Conservation (phyloP, 30 jellyfish, hydroid and myxozoan genomes). For the Catostylus mosaicus region DNA sequence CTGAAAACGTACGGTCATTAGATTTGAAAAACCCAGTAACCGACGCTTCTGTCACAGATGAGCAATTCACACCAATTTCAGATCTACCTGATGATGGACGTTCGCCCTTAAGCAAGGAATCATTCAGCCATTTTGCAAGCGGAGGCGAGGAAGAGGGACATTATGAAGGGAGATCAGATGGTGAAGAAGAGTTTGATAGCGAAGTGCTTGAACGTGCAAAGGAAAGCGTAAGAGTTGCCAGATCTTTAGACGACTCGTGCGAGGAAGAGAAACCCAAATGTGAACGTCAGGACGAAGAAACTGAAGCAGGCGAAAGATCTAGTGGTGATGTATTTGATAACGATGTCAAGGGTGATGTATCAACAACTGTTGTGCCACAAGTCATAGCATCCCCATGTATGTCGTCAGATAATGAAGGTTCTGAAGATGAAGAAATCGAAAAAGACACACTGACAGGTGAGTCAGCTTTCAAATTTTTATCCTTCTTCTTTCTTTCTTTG, state of each 20-base stretch:
- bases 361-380: constrained; percentile 29
- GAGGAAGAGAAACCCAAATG: too few relatives aligned
- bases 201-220: constrained; percentile 47
- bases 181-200: constrained; percentile 26
- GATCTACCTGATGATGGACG: constrained; percentile 59
- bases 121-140: constrained; percentile 4
- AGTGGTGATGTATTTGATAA: too few relatives aligned
- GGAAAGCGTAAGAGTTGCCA: constrained; percentile 57
- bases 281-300: too few relatives aligned
- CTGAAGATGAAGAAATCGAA: neutral
- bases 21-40: neutral
- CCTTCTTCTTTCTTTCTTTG: neutral
- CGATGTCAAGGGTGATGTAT: too few relatives aligned
- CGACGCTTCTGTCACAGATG: constrained; percentile 11
- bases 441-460: constrained; percentile 2
- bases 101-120: constrained; percentile 36
- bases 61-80: constrained; percentile 52
- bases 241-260: constrained; percentile 51
- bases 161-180: constrained; percentile 3
- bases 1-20: neutral
- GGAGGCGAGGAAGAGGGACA: constrained; percentile 8
- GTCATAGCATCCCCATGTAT: constrained; percentile 53
- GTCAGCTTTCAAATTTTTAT: neutral
- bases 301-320: too few relatives aligned
- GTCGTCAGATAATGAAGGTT: constrained; percentile 34